Conservation (phyloP, 1,140 invertebrate species). For the Magallana ariakensis region DNA sequence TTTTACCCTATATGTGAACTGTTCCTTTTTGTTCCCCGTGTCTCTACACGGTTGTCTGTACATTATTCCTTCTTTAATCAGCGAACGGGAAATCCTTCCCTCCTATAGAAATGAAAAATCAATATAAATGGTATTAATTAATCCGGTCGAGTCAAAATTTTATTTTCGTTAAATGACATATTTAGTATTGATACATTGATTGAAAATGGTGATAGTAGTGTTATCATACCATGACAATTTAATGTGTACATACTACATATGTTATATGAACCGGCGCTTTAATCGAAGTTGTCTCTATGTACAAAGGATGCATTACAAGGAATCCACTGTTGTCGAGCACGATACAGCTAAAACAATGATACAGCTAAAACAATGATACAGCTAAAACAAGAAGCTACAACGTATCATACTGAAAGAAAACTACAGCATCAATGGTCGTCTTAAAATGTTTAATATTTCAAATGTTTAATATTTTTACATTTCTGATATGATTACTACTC, state of each 20-base stretch:
- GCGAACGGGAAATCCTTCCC: slow-evolving; percentile 28
- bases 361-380: too few relatives aligned
- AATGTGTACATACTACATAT: slow-evolving; percentile 15
- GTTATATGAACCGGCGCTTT: slow-evolving; percentile 42
- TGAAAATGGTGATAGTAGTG: too few relatives aligned
- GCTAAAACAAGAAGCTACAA: neutral
- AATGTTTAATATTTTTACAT: too few relatives aligned
- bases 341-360: slow-evolving; percentile 52
- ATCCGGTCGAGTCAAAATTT: too few relatives aligned
- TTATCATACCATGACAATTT: neutral
- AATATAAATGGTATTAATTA: too few relatives aligned
- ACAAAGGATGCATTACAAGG: slow-evolving; percentile 54
- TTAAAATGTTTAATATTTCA: neutral
- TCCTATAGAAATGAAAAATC: slow-evolving; percentile 13
- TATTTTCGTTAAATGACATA: too few relatives aligned
- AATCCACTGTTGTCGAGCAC: slow-evolving; percentile 56
- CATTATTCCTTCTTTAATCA: neutral
- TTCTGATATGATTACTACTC: too few relatives aligned
- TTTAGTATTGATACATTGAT: too few relatives aligned
- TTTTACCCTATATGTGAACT: slow-evolving; percentile 48
- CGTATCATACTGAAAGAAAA: neutral
- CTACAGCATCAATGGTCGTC: neutral
- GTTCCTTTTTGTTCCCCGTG: slow-evolving; percentile 47
- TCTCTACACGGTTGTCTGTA: slow-evolving; percentile 39
- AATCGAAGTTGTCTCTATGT: slow-evolving; percentile 40